Percentiles rank a stretch among this genome's conserved stretches.
Conservation (phyloP, 2,113 vertebrate species). For the Antechinus stuartii region DNA sequence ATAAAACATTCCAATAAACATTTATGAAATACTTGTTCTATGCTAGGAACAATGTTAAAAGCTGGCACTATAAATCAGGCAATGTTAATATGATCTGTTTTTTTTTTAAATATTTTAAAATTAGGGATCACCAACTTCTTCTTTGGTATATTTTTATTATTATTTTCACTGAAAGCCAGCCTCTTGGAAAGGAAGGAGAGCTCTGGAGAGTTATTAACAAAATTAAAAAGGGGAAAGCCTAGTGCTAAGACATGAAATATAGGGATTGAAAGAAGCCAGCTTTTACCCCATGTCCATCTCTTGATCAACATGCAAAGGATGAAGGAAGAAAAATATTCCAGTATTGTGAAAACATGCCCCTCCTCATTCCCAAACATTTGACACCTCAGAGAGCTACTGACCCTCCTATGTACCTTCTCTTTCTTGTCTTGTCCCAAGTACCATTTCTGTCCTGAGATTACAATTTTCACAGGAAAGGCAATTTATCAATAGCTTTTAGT, state of each 20-base stretch:
- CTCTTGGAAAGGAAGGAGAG: background rate
- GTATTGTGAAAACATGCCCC: background rate
- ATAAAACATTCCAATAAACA: background rate
- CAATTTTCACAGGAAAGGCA: background rate
- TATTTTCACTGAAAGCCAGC: background rate
- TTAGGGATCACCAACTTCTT: background rate
- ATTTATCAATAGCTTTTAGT: background rate
- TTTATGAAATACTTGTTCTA: background rate
- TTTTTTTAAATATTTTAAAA: background rate
- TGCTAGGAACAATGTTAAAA: background rate
- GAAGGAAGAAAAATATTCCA: background rate
- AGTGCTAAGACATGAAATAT: background rate
- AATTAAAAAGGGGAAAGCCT: background rate
- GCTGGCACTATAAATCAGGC: background rate
- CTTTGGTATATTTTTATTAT: background rate
- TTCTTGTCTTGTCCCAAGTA: background rate
- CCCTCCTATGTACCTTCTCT: background rate
- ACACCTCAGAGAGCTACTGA: background rate
- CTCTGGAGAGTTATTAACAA: background rate
- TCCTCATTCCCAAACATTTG: background rate
- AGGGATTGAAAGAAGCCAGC: background rate
- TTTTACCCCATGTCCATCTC: background rate
- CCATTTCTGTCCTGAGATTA: background rate
- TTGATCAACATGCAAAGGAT: background rate
- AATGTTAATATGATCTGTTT: background rate